phyloP scores from a whole-genome alignment of 2,888 invertebrate species.

The Seladonia tumulorum region DNA sequence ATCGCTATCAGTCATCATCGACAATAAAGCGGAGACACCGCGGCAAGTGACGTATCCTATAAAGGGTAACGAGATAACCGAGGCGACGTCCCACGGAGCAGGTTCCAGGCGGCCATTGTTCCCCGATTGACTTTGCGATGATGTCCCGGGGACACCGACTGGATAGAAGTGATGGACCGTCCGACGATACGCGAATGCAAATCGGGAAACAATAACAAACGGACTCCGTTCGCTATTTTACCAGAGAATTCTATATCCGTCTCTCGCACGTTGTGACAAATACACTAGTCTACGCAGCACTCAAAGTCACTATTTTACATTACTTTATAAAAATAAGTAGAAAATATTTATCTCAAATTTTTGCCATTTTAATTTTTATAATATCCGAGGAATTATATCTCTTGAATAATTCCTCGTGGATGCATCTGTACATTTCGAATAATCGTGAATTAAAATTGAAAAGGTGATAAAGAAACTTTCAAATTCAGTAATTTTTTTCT shows the following conservation, averaged over 20 bases:
- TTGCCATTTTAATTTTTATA: no score
- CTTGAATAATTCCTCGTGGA: no score
- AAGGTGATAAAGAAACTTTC: no score
- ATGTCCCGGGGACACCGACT: constrained; percentile 7
- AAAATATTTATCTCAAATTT: no score
- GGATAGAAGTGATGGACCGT: constrained; percentile 34
- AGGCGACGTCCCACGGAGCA: constrained; percentile 23
- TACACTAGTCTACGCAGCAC: neutral
- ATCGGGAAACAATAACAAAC: constrained; percentile 54
- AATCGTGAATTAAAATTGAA: no score
- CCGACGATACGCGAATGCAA: constrained; percentile 43
- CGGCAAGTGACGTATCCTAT: constrained; percentile 47
- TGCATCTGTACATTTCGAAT: no score
- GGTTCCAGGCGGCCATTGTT: constrained; percentile 41
- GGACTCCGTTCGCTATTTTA: constrained; percentile 60
- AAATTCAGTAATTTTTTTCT: neutral
- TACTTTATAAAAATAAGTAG: neutral
- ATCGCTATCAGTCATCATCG: constrained; percentile 54
- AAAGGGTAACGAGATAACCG: constrained; percentile 50
- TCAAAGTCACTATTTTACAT: neutral
- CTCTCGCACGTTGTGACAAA: neutral
- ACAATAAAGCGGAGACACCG: constrained; percentile 54
- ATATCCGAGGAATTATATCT: no score
- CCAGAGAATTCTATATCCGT: constrained; percentile 39
- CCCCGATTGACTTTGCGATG: constrained; percentile 31